Base-by-base conservation (phyloP, 2,113 vertebrate species). In the Crypturellus undulatus region DNA sequence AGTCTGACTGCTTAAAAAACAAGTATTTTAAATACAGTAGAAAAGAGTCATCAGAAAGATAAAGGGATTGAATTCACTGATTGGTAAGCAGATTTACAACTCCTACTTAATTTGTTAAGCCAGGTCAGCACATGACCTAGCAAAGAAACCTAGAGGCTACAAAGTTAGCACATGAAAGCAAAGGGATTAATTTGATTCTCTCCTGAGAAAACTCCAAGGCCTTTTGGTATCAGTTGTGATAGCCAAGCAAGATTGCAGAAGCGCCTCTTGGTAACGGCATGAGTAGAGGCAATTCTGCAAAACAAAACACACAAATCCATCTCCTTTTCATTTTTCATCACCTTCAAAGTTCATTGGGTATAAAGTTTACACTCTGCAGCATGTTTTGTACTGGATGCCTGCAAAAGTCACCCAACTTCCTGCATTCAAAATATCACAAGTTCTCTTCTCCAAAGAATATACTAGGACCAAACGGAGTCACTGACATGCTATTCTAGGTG, bases 121-220 rank as follows among this genome's bases (percentile, higher is more conserved):
- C 9, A 2, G 79, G 68, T 85, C 82, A 93, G 59, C 34, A 38
- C 24, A 16, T 22, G 51, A 85, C 34, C 64, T 59, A 87, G 77
- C 64, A 85, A 67, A 86, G 51, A 94, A 86, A 88, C 68, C 79
- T 26, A 68, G 56, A 93, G 38, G 56, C 79, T 78, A 84, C 20
- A 32, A 86, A 68, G 60, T 80, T 5, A 68, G 25, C 34, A 43
- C 60, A 86, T 11, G 47, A 92, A 92, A 94, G 90, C 54, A 64
- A 70, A 83, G 79, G 32, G 67, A 95, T 94, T 86, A 38, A 86
- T 59, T 34, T 81, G 68, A 78, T 84, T 80, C 45, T 78, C 77
- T 93, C 79, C 79, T 64, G 60, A 92, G 60, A 92, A 45, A 90
- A 95, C 60, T 90, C 36, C 73, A 81, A 88, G 69, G 72, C 40